Evolutionary conservation across 2,797 vertebrate species (phyloP), one percentile per base, ranked within the genome.

Genomic region (Gymnodraco acuticeps): DNA sequence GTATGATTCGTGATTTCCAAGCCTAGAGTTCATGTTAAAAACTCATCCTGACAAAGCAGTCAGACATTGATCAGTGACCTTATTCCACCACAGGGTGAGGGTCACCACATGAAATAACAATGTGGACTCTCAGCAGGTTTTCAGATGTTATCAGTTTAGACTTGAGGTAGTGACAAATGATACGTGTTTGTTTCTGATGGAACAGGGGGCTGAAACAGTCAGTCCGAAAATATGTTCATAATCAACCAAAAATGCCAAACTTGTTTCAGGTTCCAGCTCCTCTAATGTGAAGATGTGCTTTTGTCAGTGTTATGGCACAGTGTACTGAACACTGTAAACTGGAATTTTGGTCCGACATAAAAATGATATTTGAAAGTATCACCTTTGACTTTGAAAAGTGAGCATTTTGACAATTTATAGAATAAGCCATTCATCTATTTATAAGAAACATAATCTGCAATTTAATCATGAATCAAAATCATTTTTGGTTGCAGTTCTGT

Each of bases 1-100:
- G 42, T 61, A 14, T 65, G 46, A 76, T 81, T 76, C 74, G 23
- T 64, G 48, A 23, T 16, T 66, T 75, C 41, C 27, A 14, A 2
- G 12, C 48, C 27, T 27, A 27, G 27, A 27, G 27, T 27, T 12
- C 60, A 61, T 16, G 31, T 61, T 38, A 43, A 55, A 13, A 54
- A 17, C 12, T 15, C 8, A 23, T 47, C 42, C 65, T 43, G 56
- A 79, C 27, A 7, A 48, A 78, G 60, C 1, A 46, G 42, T 52
- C 2, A 0, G 1, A 38, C 10, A 5, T 45, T 17, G 8, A 15
- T 33, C 50, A 66, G 33, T n/a, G 62, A 62, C 12, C 20, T 55
- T 47, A 2, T 47, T 52, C 67, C 27, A 55, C 47, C 33, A 19
- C 3, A 53, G 33, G 33, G 33, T 38, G 33, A 38, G 33, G 33